Evolutionary conservation across 1,140 invertebrate species (phyloP).

Genomic region (Kradibia gibbosae): DNA sequence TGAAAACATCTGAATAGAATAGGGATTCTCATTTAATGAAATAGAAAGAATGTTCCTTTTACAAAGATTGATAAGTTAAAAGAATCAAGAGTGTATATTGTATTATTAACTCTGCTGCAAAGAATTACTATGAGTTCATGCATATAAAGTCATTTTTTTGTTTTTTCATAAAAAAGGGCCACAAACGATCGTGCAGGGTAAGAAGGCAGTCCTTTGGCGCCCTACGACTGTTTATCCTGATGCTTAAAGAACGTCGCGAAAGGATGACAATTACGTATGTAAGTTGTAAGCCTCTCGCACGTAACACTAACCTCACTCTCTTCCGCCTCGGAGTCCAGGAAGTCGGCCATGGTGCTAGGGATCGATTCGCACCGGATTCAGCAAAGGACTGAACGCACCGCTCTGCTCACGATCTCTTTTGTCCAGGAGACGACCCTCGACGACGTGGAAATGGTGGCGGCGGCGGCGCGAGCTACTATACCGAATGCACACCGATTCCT

Average conservation of each 20-base stretch:
- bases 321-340: slow-evolving; percentile 87
- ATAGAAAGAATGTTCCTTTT: too few relatives aligned
- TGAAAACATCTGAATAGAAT: too few relatives aligned
- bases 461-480: not conserved
- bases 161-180: too few relatives aligned
- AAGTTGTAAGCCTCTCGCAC: not conserved
- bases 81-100: too few relatives aligned
- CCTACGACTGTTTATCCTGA: not conserved
- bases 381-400: not conserved
- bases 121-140: too few relatives aligned
- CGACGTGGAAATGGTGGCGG: not conserved
- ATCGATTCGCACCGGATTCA: not conserved
- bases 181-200: slow-evolving; percentile 19
- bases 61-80: too few relatives aligned
- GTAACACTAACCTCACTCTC: slow-evolving; percentile 81
- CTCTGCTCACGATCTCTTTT: not conserved
- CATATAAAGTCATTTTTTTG: too few relatives aligned
- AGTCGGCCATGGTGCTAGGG: slow-evolving; percentile 76
- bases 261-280: slow-evolving; percentile 20
- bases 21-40: too few relatives aligned
- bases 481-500: not conserved
- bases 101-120: too few relatives aligned
- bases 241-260: not conserved
- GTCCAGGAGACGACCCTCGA: not conserved
- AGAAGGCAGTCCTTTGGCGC: not conserved